A percentile compares a stretch with the other conserved stretches of the same genome.
Conservation (phyloP, 2,797 vertebrate genomes). For the Sebastes hopkinsi region DNA sequence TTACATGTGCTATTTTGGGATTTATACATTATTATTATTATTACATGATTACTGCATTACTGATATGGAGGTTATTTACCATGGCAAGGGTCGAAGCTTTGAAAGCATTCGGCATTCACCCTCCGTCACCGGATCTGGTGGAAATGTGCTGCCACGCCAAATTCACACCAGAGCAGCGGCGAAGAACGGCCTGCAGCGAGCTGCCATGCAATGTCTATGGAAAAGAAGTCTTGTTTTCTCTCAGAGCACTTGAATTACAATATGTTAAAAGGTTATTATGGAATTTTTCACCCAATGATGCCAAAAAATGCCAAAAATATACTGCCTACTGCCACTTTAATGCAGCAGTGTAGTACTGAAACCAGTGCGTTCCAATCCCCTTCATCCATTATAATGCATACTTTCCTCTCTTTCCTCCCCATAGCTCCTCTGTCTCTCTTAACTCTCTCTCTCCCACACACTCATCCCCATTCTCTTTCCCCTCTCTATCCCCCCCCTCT, state of each 20-base stretch:
- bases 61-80: too few relatives aligned
- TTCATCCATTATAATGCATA: neutral
- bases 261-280: too few relatives aligned
- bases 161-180: too few relatives aligned
- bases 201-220: too few relatives aligned
- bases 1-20: too few relatives aligned
- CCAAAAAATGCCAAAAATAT: neutral
- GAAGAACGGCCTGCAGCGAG: too few relatives aligned
- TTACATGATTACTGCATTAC: too few relatives aligned
- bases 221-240: too few relatives aligned
- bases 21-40: too few relatives aligned
- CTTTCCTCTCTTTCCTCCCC: neutral
- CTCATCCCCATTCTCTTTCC: conserved; percentile 1
- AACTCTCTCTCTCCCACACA: neutral
- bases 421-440: neutral
- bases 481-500: conserved; percentile 11
- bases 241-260: too few relatives aligned
- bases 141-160: too few relatives aligned
- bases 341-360: neutral
- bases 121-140: too few relatives aligned
- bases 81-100: neutral
- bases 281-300: neutral
- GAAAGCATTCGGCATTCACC: neutral
- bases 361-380: neutral
- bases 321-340: neutral